Evolutionary conservation across 2,797 vertebrate species (phyloP), one percentile per base, ranked within the genome.

Genomic region (Philypnodon macrostomus): DNA sequence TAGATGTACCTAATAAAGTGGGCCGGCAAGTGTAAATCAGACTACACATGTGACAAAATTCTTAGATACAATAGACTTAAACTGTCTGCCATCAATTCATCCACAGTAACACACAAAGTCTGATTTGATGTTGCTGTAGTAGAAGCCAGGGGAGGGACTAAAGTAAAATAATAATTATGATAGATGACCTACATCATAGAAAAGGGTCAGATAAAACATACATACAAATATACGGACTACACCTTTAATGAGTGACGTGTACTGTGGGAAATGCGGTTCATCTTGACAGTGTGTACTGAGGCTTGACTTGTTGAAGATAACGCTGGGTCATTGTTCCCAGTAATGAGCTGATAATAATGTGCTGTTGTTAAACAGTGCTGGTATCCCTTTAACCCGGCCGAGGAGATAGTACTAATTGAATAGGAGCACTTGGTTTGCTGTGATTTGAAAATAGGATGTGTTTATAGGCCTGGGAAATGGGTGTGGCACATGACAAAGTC

Each of bases 301-400:
- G 27, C 15, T 29, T 24, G 38, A 15, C 21, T 4, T 15, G 13
- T 14, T 14, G n/a, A 14, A 41, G 23, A 26, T 27, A 42, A 14
- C 9, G 4, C 10, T 31, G 11, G 4, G 15, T 29, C 9, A 52
- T 32, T 47, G 34, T 31, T 52, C 3, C 4, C 15, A 5, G 10
- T 39, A 48, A 53, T 53, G 37, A 44, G 8, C 4, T 29, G 32
- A 48, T 53, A 48, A 58, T 42, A 2, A 42, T 19, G n/a, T n/a
- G n/a, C n/a, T n/a, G n/a, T n/a, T n/a, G 24, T 31, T 16, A 23
- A 34, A 21, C 29, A 13, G 10, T 13, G 17, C 12, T 8, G 50
- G 23, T 12, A 15, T 47, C 5, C 33, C 21, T 39, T 14, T 39
- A 44, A 59, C 53, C 21, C 35, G 32, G 10, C 3, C 41, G 14